Percentiles rank a stretch among this genome's conserved stretches.
Evolutionary conservation across 2,113 vertebrate species (phyloP).

Genomic region (Neolamprologus variostigma): DNA sequence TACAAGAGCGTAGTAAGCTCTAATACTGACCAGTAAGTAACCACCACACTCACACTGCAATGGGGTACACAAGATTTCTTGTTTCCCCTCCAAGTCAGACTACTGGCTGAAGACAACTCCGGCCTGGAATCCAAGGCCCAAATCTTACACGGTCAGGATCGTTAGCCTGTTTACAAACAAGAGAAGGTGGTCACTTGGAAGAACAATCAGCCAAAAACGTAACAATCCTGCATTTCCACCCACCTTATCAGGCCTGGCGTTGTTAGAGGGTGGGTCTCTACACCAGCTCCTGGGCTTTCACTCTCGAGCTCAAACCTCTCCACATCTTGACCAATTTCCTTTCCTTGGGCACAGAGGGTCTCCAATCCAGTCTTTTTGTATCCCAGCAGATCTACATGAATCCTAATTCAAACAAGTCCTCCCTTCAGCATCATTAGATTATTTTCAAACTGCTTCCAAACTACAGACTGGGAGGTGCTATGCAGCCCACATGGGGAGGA

Average conservation of each 20-base stretch:
- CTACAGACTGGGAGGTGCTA: background rate
- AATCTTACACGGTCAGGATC: background rate
- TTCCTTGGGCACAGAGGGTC: background rate
- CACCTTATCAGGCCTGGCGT: background rate
- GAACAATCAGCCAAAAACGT: accelerated
- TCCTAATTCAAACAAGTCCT: background rate
- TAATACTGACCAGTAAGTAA: background rate
- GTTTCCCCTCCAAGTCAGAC: background rate
- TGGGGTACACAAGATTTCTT: background rate
- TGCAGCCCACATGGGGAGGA: background rate
- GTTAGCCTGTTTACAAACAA: background rate
- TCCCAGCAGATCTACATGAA: background rate
- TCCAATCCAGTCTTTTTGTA: background rate
- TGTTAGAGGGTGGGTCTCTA: background rate
- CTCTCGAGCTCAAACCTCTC: background rate
- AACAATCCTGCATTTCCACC: background rate
- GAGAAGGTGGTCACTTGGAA: background rate
- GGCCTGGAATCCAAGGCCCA: background rate
- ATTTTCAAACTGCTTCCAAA: background rate
- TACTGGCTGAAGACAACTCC: background rate
- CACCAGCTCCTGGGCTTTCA: background rate
- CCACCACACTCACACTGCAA: background rate
- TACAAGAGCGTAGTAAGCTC: background rate
- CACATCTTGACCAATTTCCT: background rate
- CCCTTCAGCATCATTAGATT: background rate